phyloP scores from a whole-genome alignment of 2,113 vertebrate genomes.

The Seriola dumerili region DNA sequence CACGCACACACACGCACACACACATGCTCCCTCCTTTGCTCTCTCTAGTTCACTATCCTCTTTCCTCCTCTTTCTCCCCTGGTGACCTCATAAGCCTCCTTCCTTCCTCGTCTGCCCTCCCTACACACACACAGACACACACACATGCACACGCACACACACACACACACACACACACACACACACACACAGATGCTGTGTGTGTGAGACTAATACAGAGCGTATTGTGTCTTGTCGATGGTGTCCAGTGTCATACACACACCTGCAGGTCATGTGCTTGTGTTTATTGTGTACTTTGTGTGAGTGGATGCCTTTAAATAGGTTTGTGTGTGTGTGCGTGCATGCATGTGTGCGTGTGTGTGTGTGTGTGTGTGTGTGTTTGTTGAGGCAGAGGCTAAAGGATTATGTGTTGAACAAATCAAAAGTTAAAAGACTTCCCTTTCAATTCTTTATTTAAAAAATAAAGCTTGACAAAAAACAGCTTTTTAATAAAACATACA shows the following conservation, averaged over 20 bases:
- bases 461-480: slow-evolving; percentile 16
- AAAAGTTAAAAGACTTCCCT: slow-evolving; percentile 31
- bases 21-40: slow-evolving; percentile 31
- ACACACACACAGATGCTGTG: slow-evolving; percentile 17
- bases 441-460: slow-evolving; percentile 59
- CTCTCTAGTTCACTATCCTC: slow-evolving; percentile 52
- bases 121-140: slow-evolving; percentile 33
- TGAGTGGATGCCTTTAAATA: slow-evolving; percentile 22
- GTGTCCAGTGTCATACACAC: slow-evolving; percentile 56
- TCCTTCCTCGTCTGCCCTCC: slow-evolving; percentile 71
- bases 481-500: slow-evolving; percentile 14
- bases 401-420: slow-evolving; percentile 2
- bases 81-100: slow-evolving; percentile 73
- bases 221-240: slow-evolving; percentile 52
- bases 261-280: slow-evolving; percentile 61
- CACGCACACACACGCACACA: slow-evolving; percentile 44
- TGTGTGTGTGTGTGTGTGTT: slow-evolving; percentile 17
- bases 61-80: slow-evolving; percentile 59
- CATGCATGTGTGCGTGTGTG: not conserved
- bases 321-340: not conserved
- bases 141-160: slow-evolving; percentile 26
- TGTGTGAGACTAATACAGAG: slow-evolving; percentile 46
- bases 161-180: slow-evolving; percentile 26
- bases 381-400: not conserved
- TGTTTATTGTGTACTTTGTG: slow-evolving; percentile 49